Conservation (phyloP, 2,888 invertebrate species). For the Molorchus minor region DNA sequence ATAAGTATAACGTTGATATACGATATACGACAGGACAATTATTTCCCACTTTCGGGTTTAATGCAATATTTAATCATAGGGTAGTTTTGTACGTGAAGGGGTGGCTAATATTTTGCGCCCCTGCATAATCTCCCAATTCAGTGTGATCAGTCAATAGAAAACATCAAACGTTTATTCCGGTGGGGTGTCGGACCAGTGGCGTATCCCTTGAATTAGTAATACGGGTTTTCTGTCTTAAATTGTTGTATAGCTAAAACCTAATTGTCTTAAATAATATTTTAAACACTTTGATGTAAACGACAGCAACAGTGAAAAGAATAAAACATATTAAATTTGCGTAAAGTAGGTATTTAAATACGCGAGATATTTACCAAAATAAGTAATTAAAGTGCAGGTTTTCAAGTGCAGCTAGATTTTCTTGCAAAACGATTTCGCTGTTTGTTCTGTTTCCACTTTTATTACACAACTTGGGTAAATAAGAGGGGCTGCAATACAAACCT, state of each 20-base stretch:
- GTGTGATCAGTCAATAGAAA: slow-evolving; percentile 9
- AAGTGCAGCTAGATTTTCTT: slow-evolving; percentile 10
- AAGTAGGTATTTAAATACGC: too few species aligned
- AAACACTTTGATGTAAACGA: too few species aligned
- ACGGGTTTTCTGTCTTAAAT: too few species aligned
- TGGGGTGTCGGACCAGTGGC: neutral
- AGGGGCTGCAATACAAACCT: slow-evolving; percentile 15
- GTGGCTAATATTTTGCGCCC: slow-evolving; percentile 5
- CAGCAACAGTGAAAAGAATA: too few species aligned
- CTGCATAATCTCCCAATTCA: slow-evolving; percentile 17
- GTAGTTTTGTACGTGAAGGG: slow-evolving; percentile 5
- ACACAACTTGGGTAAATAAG: slow-evolving; percentile 16
- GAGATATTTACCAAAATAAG: slow-evolving; percentile 20
- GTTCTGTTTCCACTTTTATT: slow-evolving; percentile 21
- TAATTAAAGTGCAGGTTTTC: slow-evolving; percentile 20
- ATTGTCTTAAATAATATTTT: too few species aligned
- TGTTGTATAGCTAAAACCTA: too few species aligned
- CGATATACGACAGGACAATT: slow-evolving; percentile 3
- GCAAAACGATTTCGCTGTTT: slow-evolving; percentile 19
- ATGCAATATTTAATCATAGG: slow-evolving; percentile 16
- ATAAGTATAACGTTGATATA: neutral
- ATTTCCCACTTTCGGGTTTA: slow-evolving; percentile 6
- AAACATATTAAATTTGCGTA: too few species aligned
- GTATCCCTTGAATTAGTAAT: neutral
- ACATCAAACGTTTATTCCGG: slow-evolving; percentile 15